Base-by-base conservation (phyloP, 2,113 vertebrate genomes). In the Gallinago jamesoni region DNA sequence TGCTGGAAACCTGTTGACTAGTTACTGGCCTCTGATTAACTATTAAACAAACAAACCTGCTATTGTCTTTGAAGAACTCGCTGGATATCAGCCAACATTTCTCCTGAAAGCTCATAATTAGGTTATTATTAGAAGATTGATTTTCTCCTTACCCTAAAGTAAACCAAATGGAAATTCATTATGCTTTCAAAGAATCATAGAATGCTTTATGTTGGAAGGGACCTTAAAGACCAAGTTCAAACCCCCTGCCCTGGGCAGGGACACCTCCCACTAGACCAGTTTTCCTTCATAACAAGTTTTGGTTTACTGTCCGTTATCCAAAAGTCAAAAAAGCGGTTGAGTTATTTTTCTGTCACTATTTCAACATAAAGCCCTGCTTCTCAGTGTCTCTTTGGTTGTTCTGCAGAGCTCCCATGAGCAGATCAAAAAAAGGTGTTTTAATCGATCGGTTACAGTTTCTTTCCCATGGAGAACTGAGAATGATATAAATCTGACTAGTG, bases 291-390 rank as follows among this genome's bases (percentile, higher is more conserved):
- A 55, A 25, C 18, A 14, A 60, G 14, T 47, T 87, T 70, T 84
- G 9, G 11, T 70, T 80, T 37, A 41, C 48, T 73, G 6, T 70
- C 37, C 37, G 4, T 70, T 83, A 59, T 9, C 7, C 16, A 31
- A 67, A 86, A 82, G 41, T 30, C 17, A 48, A 82, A 86, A 13
- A 68, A 52, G 6, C 18, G 22, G 9, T 12, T 30, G 43, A 48
- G 13, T 48, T 62, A 18, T 75, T 87, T 80, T 94, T 89, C 41
- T 84, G 74, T 52, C 47, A 33, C 28, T 74, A n/a, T 84, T 90
- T 76, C 30, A 23, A 27, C 28, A 72, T 25, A 64, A 83, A 77
- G 35, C 23, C 22, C 14, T 25, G 10, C 31, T 80, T 11, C 35
- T 85, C 48, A 47, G 0, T 62, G 41, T 41, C 48, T 64, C 5